Evolutionary conservation across 2,797 vertebrate species (phyloP), one percentile per base, ranked within the genome.

Genomic region (Arnoldichthys spilopterus): DNA sequence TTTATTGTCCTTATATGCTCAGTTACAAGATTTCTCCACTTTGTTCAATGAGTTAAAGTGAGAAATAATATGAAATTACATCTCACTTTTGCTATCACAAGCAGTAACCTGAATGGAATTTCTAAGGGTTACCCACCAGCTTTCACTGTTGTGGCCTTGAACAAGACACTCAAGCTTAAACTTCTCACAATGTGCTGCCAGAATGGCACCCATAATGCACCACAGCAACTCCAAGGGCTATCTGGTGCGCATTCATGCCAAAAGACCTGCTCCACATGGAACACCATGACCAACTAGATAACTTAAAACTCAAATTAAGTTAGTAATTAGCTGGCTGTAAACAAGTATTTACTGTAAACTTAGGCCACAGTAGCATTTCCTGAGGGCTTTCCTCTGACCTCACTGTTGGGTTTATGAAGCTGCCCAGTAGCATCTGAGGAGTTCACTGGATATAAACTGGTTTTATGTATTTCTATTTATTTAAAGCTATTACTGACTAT

Each of bases 341-440:
- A 67, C 64, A 47, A 66, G 53, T 64, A 56, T 72, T 72, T 64
- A 64, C 20, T 43, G 24, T 54, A 72, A 72, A 63, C 53, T 67
- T 67, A 26, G 47, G 11, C 28, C 30, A 40, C 6, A 9, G n/a
- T 15, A 26, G 64, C 5, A 20, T 58, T 59, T 73, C 22, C 62
- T 59, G 43, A 45, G 0, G 18, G 16, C 13, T 13, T 58, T 45
- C 26, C 74, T 77, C 12, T 78, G 58, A 71, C 12, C 40, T 62
- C 3, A 71, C 4, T 62, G 22, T 9, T 40, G 20, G 26, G 12
- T 51, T 72, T 64, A 11, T 64, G 24, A 56, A 67, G 53, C 53
- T 59, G 26, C 24, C 51, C 26, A 61, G 54, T 45, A 67, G 11
- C 11, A n/a, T 26, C 43, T 45, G 3, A 47, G 11, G 12, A 68